Evolutionary conservation across 1,140 invertebrate genomes (phyloP).

Genomic region (Lamellibrachia luymesi): DNA sequence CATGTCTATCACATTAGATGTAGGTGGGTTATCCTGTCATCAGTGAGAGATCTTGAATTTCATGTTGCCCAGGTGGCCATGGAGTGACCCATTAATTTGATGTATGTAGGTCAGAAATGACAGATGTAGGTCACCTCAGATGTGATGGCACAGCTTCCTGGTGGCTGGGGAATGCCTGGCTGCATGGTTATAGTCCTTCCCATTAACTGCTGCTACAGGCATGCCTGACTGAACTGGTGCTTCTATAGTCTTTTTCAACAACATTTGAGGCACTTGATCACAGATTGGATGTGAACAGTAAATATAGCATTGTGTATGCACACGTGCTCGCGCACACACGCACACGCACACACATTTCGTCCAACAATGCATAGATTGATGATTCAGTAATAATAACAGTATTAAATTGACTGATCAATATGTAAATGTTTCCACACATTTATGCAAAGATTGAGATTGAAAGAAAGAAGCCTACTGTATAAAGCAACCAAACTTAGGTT

Average conservation of each 20-base stretch:
- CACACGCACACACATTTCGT: background rate
- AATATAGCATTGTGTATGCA: background rate
- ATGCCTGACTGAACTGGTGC: background rate
- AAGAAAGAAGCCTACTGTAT: too few relatives aligned
- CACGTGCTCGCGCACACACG: background rate
- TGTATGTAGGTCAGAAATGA: background rate
- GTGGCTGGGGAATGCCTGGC: background rate
- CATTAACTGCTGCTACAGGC: background rate
- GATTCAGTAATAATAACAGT: background rate
- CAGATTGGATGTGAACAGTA: background rate
- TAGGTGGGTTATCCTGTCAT: background rate
- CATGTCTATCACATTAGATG: background rate
- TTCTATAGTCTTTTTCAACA: background rate
- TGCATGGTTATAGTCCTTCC: background rate
- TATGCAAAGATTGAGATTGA: too few relatives aligned
- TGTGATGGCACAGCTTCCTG: background rate
- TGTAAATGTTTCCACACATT: background rate
- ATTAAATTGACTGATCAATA: background rate
- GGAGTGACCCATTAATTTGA: background rate
- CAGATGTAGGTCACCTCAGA: background rate
- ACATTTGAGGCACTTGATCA: background rate
- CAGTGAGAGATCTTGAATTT: background rate
- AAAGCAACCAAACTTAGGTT: too few relatives aligned
- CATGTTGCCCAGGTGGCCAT: background rate
- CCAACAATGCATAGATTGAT: background rate